A percentile compares a stretch with the other conserved stretches of the same genome.
These are phyloP conservation scores for Heteropelma amictum DNA, from an alignment of 2,888 invertebrate genomes.

Conservation along the genomic window DNA sequence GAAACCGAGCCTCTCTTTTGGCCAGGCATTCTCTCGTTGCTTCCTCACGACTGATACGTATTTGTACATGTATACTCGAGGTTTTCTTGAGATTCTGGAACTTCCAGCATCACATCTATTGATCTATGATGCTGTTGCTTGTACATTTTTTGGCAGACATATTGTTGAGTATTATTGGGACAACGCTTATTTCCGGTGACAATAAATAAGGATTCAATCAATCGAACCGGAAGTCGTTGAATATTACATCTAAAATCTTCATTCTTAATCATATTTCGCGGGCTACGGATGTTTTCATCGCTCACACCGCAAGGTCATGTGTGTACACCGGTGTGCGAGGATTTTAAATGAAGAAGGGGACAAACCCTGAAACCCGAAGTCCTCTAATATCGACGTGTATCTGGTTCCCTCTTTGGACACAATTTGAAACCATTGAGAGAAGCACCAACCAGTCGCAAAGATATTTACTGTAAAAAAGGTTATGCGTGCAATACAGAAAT, in stretches of 20 bases:
- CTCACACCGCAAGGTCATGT: too few relatives aligned
- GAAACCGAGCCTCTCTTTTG: constrained; percentile 36
- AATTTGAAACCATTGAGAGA: too few relatives aligned
- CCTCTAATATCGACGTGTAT: neutral
- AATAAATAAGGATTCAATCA: neutral
- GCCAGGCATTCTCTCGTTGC: constrained; percentile 29
- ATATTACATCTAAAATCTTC: too few relatives aligned
- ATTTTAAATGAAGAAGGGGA: too few relatives aligned
- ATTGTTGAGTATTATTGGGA: neutral
- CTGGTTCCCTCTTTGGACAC: neutral
- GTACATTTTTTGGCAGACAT: neutral
- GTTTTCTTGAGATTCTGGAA: constrained; percentile 58
- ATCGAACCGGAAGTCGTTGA: neutral
- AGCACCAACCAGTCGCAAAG: too few relatives aligned
- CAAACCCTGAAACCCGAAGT: neutral
- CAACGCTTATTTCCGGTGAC: neutral
- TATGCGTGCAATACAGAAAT: too few relatives aligned
- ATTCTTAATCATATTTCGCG: too few relatives aligned
- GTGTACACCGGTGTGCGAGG: too few relatives aligned
- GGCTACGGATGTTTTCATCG: too few relatives aligned
- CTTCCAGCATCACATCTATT: constrained; percentile 42
- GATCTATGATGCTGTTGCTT: neutral
- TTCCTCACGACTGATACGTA: neutral
- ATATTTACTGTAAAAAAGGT: too few relatives aligned
- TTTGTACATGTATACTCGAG: neutral